These are phyloP conservation scores for Oasisia sp. DNA, from an alignment of 2,888 invertebrate species.

Conservation along the genomic window DNA sequence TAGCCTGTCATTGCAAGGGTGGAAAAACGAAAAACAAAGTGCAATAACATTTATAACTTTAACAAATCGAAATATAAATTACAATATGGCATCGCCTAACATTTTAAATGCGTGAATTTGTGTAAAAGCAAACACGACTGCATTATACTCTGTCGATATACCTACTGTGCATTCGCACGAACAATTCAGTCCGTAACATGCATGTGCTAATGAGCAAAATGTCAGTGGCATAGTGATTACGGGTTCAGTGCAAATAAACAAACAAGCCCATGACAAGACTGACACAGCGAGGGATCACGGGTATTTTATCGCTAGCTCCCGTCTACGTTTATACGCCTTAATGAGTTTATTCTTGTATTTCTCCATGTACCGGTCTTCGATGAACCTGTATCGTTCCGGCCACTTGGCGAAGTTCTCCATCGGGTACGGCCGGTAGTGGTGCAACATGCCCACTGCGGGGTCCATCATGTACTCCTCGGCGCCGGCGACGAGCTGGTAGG, in stretches of 20 bases:
- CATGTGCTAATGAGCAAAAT: neutral
- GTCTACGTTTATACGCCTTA: neutral
- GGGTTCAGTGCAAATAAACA: neutral
- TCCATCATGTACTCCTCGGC: constrained; percentile 34
- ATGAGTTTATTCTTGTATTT: constrained; percentile 24
- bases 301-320: neutral
- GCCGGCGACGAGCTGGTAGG: constrained; percentile 31
- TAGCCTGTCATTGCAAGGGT: neutral
- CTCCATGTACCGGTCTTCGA: constrained; percentile 37
- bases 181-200: neutral
- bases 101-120: too few relatives aligned
- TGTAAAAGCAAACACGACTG: too few relatives aligned
- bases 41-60: neutral
- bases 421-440: constrained; percentile 39
- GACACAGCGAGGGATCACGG: neutral
- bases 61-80: neutral
- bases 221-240: neutral
- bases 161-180: too few relatives aligned
- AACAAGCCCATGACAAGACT: neutral
- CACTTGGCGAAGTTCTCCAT: constrained; percentile 36
- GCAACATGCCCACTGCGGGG: constrained; percentile 38
- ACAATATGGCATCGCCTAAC: neutral
- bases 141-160: too few relatives aligned
- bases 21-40: neutral
- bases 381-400: constrained; percentile 31